These are phyloP conservation scores for Phataginus tricuspis DNA, from an alignment of 2,797 vertebrate species.

Conservation along the genomic window DNA sequence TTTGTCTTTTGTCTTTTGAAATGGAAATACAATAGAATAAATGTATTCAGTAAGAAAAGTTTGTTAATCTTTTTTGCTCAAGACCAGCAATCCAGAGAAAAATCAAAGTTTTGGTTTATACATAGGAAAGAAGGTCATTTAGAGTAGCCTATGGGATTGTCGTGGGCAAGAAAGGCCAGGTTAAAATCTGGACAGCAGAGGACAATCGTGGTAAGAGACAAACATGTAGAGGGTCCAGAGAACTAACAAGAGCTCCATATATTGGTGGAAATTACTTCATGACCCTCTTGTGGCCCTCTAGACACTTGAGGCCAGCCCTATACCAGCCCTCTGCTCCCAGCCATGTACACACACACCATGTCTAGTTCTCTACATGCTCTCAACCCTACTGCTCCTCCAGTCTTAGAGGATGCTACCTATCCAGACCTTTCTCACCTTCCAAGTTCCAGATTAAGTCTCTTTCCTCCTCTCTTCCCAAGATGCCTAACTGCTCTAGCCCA, in stretches of 20 bases:
- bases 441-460: not conserved
- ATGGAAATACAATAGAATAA: not conserved
- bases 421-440: not conserved
- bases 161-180: not conserved
- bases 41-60: slow-evolving; percentile 38
- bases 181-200: not conserved
- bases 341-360: not conserved
- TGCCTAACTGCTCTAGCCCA: not conserved
- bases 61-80: slow-evolving; percentile 16
- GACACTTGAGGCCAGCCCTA: not conserved
- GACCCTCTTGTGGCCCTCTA: not conserved
- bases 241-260: not conserved
- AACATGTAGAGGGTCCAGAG: not conserved
- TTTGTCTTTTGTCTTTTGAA: slow-evolving; percentile 15
- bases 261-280: not conserved
- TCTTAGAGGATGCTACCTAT: not conserved
- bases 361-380: not conserved
- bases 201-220: not conserved
- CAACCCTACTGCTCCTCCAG: not conserved
- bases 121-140: not conserved
- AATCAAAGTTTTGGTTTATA: not conserved
- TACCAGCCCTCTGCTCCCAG: not conserved
- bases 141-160: not conserved
- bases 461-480: not conserved
- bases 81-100: not conserved